A percentile compares a stretch with the other conserved stretches of the same genome.
Conservation (phyloP, 2,888 invertebrate genomes). For the Drosophila greeni region DNA sequence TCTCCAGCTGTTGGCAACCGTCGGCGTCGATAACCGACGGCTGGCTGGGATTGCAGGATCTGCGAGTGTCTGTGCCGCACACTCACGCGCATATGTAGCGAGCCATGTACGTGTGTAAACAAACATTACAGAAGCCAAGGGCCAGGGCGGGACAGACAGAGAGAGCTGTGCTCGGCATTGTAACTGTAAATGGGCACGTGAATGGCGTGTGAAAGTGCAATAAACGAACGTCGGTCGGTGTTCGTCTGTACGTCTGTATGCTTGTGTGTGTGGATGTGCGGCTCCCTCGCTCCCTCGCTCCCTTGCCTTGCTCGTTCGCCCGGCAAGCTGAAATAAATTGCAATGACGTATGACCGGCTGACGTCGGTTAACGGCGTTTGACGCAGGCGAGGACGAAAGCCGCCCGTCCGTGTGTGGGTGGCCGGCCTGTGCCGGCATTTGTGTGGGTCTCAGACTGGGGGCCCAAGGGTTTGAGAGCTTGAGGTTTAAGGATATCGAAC, state of each 20-base stretch:
- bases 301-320: slow-evolving; percentile 8
- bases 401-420: not conserved
- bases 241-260: not conserved
- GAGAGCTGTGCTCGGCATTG: slow-evolving; percentile 19
- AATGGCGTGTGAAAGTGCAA: slow-evolving; percentile 71
- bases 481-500: slow-evolving; percentile 29
- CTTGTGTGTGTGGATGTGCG: not conserved
- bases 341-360: slow-evolving; percentile 65
- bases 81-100: not conserved
- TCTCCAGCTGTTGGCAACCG: slow-evolving; percentile 11
- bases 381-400: slow-evolving; percentile 50
- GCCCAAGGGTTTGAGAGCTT: not conserved
- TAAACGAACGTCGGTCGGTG: slow-evolving; percentile 56
- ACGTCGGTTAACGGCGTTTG: slow-evolving; percentile 59
- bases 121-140: slow-evolving; percentile 43
- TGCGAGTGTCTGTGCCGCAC: not conserved
- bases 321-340: slow-evolving; percentile 60
- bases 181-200: slow-evolving; percentile 57
- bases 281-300: not conserved
- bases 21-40: slow-evolving; percentile 17
- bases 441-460: not conserved
- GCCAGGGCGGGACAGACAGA: slow-evolving; percentile 15
- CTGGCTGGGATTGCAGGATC: slow-evolving; percentile 30
- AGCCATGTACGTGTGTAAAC: slow-evolving; percentile 44
- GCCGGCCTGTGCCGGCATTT: not conserved